These are phyloP conservation scores for Muntiacus reevesi DNA, from an alignment of 2,113 vertebrate species.

Conservation along the genomic window DNA sequence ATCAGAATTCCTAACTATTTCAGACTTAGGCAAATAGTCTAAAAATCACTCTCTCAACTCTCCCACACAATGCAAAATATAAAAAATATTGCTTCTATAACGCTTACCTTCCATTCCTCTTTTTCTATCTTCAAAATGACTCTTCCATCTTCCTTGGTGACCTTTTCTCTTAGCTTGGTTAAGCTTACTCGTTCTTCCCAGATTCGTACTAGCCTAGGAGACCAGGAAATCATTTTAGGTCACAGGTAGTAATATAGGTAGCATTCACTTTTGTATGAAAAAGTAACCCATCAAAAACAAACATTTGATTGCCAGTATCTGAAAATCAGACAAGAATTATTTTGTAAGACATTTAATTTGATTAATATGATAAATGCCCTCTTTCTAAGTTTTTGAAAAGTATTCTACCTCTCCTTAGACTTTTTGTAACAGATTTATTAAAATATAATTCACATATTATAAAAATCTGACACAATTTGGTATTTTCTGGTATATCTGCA, in stretches of 20 bases:
- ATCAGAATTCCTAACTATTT: neutral
- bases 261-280: neutral
- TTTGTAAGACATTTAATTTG: neutral
- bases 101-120: constrained; percentile 94
- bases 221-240: constrained; percentile 47
- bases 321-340: neutral
- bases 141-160: constrained; percentile 89
- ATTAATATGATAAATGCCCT: neutral
- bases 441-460: neutral
- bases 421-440: neutral
- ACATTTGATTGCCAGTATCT: neutral
- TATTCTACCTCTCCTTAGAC: neutral
- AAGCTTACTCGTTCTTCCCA: constrained; percentile 92
- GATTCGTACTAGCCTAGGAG: constrained; percentile 81
- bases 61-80: neutral
- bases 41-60: neutral
- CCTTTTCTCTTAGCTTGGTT: constrained; percentile 90
- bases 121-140: constrained; percentile 91
- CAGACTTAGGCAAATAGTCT: neutral
- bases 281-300: neutral
- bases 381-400: neutral
- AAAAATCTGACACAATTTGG: neutral
- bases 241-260: neutral
- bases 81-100: neutral
- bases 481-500: neutral